Percentiles rank a stretch among this genome's conserved stretches.
phyloP scores from a whole-genome alignment of 2,113 vertebrate species.

The Xenopus tropicalis region DNA sequence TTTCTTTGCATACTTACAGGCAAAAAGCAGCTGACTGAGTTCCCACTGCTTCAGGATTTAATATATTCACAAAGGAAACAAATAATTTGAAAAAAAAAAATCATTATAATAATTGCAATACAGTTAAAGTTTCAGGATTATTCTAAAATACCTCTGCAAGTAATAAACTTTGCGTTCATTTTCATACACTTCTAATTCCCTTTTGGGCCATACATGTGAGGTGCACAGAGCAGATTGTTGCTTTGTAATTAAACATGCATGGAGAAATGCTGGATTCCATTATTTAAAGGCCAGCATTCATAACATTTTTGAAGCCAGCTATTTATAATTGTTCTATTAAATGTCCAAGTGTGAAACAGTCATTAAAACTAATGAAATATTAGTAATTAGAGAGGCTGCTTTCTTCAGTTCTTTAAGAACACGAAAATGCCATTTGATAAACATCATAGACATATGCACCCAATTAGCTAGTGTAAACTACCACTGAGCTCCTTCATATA shows the following conservation, averaged over 20 bases:
- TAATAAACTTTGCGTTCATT: background rate
- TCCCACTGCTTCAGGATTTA: too few relatives aligned
- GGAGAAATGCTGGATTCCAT: slow-evolving; percentile 12
- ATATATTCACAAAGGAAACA: too few relatives aligned
- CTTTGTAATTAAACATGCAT: slow-evolving; percentile 28
- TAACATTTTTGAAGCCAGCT: slow-evolving; percentile 3
- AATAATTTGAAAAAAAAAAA: too few relatives aligned
- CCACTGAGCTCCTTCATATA: background rate
- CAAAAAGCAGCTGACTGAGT: too few relatives aligned
- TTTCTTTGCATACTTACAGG: too few relatives aligned
- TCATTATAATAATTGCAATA: background rate
- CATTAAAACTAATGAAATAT: slow-evolving; percentile 38
- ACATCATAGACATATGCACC: slow-evolving; percentile 28
- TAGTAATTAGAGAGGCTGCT: slow-evolving; percentile 36
- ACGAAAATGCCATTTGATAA: slow-evolving; percentile 31
- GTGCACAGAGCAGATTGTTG: background rate
- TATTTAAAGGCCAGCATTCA: slow-evolving; percentile 33
- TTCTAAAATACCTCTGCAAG: background rate
- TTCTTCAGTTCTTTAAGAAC: slow-evolving; percentile 25
- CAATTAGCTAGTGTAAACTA: slow-evolving; percentile 30
- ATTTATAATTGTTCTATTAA: slow-evolving; percentile 36
- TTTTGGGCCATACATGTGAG: background rate
- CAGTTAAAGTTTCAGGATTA: background rate
- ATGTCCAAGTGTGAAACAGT: slow-evolving; percentile 16
- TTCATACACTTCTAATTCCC: background rate